phyloP scores from a whole-genome alignment of 2,113 vertebrate genomes.

The Phyllostomus discolor region DNA sequence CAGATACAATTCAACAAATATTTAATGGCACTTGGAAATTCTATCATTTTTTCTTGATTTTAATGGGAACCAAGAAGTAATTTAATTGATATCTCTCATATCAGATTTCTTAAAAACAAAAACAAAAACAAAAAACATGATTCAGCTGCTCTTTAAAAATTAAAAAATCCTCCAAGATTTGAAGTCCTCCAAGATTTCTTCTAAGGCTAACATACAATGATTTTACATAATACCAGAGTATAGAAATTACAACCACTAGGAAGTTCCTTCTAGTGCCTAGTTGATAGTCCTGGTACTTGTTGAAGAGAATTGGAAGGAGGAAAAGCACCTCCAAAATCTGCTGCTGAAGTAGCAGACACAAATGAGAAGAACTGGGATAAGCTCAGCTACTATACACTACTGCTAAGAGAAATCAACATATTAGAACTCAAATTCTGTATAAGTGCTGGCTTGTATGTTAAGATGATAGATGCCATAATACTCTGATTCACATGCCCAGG shows the following conservation, averaged over 20 bases:
- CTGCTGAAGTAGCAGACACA: background rate
- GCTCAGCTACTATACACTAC: background rate
- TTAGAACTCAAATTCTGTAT: background rate
- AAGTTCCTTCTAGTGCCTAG: background rate
- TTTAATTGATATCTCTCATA: background rate
- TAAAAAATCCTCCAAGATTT: background rate
- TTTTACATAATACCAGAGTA: background rate
- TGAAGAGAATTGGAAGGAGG: background rate
- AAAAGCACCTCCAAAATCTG: background rate
- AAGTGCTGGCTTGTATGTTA: background rate
- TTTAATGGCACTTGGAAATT: background rate
- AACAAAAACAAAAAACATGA: background rate
- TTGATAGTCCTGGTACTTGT: background rate
- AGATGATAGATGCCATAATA: background rate
- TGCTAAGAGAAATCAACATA: background rate
- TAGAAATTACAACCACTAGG: background rate
- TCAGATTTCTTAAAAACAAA: background rate
- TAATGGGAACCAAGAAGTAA: background rate
- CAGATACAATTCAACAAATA: background rate
- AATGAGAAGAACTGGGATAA: background rate
- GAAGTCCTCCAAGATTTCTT: background rate
- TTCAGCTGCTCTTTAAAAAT: background rate
- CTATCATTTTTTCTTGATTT: background rate
- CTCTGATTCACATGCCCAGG: background rate
- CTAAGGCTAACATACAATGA: background rate